Evolutionary conservation across 2,113 vertebrate genomes (phyloP), one percentile per base, ranked within the genome.

Genomic region (Lophotis ruficrista): DNA sequence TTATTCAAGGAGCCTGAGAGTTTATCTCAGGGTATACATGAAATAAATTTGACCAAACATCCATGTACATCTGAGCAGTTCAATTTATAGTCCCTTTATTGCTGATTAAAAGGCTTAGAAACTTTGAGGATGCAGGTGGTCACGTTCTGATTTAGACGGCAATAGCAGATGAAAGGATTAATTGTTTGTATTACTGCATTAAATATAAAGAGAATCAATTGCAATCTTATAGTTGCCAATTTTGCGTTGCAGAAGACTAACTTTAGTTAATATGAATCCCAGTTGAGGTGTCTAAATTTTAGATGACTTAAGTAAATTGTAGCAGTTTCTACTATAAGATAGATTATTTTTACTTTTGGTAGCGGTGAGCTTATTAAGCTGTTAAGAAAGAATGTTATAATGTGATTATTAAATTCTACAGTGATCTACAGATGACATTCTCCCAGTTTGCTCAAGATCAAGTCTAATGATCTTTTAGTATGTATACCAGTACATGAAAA

Each of bases 331-430:
- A 45, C 4, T 9, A 35, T 61, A 62, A 89, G 17, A 3, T 9
- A 54, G 15, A 51, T 41, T 86, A 30, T 16, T 83, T 28, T 85
- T 28, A 78, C 37, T 76, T 93, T 87, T 72, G 57, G 37, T 78
- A 97, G 38, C 27, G 62, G 51, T 6, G 27, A 95, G 83, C 53
- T 90, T 69, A 54, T 20, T 33, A 93, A 94, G 60, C 38, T 10
- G 51, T 94, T 92, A 91, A 84, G 87, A 93, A 14, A 91, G 16
- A 91, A 91, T n/a, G 17, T 38, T 69, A 61, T 81, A 70, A 94
- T 73, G 30, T 30, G 50, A 53, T 85, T 83, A 81, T 70, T 82
- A 48, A 89, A 95, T 70, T 92, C 65, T 57, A 22, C 58, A 84
- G 33, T 17, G 16, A 89, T 60, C 30, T 88, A 37, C 20, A 91